phyloP scores from a whole-genome alignment of 1,140 invertebrate genomes.

The Dendroctonus valens region DNA sequence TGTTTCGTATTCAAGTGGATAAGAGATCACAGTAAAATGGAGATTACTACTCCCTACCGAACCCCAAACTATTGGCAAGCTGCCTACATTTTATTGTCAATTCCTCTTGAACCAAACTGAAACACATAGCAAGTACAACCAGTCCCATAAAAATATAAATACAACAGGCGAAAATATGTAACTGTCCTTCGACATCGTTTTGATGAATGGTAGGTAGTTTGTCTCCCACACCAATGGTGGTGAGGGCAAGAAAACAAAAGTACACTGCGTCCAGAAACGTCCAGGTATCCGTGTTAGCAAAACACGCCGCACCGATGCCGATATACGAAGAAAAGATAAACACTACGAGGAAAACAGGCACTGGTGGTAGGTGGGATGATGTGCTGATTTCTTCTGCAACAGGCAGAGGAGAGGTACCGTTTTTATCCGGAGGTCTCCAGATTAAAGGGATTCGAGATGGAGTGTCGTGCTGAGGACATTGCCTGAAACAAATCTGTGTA shows the following conservation, averaged over 20 bases:
- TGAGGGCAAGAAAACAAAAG: conserved; percentile 85
- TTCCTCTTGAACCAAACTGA: conserved; percentile 89
- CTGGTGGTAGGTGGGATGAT: conserved; percentile 53
- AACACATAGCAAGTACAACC: conserved; percentile 89
- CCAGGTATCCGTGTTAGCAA: conserved; percentile 74
- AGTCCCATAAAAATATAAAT: conserved; percentile 85
- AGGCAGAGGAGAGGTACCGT: conserved; percentile 45
- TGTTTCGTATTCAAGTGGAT: neutral
- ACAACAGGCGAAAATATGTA: conserved; percentile 80
- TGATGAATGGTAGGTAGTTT: conserved; percentile 66
- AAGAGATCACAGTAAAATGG: conserved; percentile 23
- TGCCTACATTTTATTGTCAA: conserved; percentile 70
- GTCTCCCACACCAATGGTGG: conserved; percentile 85
- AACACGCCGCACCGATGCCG: conserved; percentile 67
- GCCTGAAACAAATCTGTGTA: conserved; percentile 16
- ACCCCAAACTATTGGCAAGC: conserved; percentile 40
- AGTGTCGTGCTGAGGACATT: conserved; percentile 63
- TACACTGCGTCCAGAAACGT: conserved; percentile 80
- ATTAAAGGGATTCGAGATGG: conserved; percentile 71
- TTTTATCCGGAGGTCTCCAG: conserved; percentile 50
- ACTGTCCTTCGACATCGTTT: conserved; percentile 60
- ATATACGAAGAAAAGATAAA: conserved; percentile 70
- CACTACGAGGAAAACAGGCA: conserved; percentile 71
- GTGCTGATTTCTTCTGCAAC: conserved; percentile 21
- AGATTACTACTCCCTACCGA: conserved; percentile 27